These are phyloP conservation scores for Fregata magnificens DNA, from an alignment of 2,113 vertebrate genomes.

Conservation along the genomic window DNA sequence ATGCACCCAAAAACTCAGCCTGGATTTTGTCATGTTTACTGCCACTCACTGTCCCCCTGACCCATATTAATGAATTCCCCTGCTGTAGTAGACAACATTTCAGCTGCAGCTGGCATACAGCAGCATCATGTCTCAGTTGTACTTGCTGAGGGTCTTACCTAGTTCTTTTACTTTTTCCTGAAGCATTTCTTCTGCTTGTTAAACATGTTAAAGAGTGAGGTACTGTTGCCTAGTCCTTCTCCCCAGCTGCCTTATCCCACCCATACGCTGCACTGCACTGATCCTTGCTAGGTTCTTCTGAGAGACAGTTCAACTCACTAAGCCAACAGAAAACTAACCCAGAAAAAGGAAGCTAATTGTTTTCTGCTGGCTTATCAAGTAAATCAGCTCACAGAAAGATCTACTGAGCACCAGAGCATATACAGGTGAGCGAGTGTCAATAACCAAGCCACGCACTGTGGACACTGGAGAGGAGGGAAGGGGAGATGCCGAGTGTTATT, in stretches of 20 bases:
- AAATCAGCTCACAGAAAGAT: background rate
- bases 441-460: background rate
- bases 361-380: background rate
- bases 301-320: background rate
- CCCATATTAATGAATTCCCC: background rate
- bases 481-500: background rate
- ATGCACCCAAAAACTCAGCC: background rate
- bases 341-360: background rate
- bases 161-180: background rate
- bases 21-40: background rate
- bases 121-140: background rate
- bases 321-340: background rate
- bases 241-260: background rate
- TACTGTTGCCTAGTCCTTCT: background rate
- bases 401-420: background rate
- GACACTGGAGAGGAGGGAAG: background rate
- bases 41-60: background rate
- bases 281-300: background rate
- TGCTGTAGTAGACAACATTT: background rate
- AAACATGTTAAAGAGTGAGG: background rate
- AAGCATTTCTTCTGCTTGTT: background rate
- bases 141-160: background rate
- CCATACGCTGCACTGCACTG: background rate
- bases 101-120: background rate
- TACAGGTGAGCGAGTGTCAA: background rate